Base-by-base conservation (phyloP, 2,113 vertebrate species). In the Periophthalmodon schlosseri region DNA sequence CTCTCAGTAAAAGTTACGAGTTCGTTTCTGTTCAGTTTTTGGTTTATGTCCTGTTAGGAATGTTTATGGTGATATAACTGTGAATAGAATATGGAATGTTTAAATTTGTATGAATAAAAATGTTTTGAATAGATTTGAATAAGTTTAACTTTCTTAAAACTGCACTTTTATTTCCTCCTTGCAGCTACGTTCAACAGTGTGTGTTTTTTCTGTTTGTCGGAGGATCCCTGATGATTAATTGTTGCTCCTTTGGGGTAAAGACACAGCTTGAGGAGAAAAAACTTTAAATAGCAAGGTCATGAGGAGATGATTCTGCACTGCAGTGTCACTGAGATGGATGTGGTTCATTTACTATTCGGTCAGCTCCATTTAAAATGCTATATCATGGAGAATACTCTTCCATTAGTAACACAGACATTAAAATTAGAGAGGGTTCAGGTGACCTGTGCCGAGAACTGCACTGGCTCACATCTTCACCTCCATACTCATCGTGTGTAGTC, bases 241-340 rank as follows among this genome's bases (percentile, higher is more conserved):
- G 67, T 86, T 79, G 65, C 46, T 68, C 77, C 73, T 78, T 82
- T 47, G 50, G 73, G 69, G 52, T 82, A 49, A 70, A 81, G 84
- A 85, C 83, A 76, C 72, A 68, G 65, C 68, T 84, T 86, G 78
- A 74, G 79, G 68, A 77, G 66, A 75, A 34, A n/a, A 91, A 80
- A 87, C 83, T 83, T 90, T 86, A 86, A 87, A 89, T 83, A 87
- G 88, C 87, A 91, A 91, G 91, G 89, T 91, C 89, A 89, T 88
- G 77, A 81, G 2, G 69, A 89, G 88, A 91, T 75, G 84, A 84
- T 89, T 90, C 84, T 88, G 85, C 83, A 72, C 82, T 78, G 85
- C 89, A 85, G 78, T 90, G 91, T 91, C 90, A 92, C 80, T 70
- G 87, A 93, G 90, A 93, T 89, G 86, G 89, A 93, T 93, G 90